Evolutionary conservation across 2,113 vertebrate genomes (phyloP), one percentile per base, ranked within the genome.

Genomic region (Nannospalax galili): DNA sequence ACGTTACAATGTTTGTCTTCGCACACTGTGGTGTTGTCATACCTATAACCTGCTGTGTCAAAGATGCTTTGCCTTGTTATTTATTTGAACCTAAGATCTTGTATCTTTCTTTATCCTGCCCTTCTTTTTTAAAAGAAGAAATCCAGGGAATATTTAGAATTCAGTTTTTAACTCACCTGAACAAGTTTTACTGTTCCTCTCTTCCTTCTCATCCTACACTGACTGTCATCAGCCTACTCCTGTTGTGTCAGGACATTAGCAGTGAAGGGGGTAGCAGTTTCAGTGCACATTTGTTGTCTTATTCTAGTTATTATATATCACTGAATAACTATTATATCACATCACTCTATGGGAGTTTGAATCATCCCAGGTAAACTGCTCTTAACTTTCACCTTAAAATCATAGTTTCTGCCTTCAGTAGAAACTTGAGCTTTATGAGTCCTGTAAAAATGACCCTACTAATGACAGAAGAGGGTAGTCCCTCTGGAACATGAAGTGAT

Each of bases 311-410:
- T n/a, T 42, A 62, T 90, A 56, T 69, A 64, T 40, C 16, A 24
- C 3, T 64, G 73, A 72, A 9, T 88, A 84, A 90, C 77, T 80
- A 75, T 86, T 82, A 52, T 80, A 75, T 86, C 78, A 52, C 0
- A 72, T 84, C 20, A 70, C 9, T 35, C 28, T 30, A 62, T 1
- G 15, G 48, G 79, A 90, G 94, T 97, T 97, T 98, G 97, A 97
- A 97, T 98, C 96, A 97, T 98, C 96, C 97, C 93, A 94, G 96
- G 90, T 74, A 96, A 96, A 94, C 95, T 94, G 91, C 92, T 91
- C 95, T 97, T 97, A 97, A 97, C 94, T 98, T 97, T 97, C 95
- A 96, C 48, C 75, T 97, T 97, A 96, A 97, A 98, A 98, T 98
- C 97, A 98, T 96, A 92, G 87, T 98, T 97, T 95, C 93, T 93